Evolutionary conservation across 2,797 vertebrate species (phyloP).

Genomic region (Protosalanx chinensis): DNA sequence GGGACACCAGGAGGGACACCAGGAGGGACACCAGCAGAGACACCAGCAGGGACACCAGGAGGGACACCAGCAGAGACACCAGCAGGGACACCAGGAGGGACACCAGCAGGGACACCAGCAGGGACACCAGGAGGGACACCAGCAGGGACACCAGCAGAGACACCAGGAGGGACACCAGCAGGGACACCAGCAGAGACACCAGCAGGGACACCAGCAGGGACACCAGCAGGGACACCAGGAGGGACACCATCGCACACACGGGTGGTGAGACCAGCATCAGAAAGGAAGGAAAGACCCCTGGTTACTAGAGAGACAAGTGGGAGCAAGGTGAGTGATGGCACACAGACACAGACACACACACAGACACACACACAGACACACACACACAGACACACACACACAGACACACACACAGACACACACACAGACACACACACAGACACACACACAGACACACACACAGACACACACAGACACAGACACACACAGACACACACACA

Average conservation of each 20-base stretch:
- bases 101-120: conserved; percentile 1
- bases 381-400: neutral
- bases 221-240: neutral
- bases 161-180: neutral
- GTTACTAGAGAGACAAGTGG: conserved; percentile 30
- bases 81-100: neutral
- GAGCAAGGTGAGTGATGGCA: conserved; percentile 50
- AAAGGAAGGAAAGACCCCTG: conserved; percentile 16
- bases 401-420: neutral
- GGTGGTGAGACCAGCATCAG: conserved; percentile 3
- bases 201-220: neutral
- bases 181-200: neutral
- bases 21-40: neutral
- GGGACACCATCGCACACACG: neutral
- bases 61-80: neutral
- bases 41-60: no score
- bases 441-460: no score
- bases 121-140: neutral
- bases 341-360: neutral
- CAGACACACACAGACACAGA: no score
- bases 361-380: neutral
- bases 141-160: neutral
- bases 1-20: neutral
- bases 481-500: no score
- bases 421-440: no score